Evolutionary conservation across 2,113 vertebrate genomes (phyloP).

Genomic region (Noctilio leporinus): DNA sequence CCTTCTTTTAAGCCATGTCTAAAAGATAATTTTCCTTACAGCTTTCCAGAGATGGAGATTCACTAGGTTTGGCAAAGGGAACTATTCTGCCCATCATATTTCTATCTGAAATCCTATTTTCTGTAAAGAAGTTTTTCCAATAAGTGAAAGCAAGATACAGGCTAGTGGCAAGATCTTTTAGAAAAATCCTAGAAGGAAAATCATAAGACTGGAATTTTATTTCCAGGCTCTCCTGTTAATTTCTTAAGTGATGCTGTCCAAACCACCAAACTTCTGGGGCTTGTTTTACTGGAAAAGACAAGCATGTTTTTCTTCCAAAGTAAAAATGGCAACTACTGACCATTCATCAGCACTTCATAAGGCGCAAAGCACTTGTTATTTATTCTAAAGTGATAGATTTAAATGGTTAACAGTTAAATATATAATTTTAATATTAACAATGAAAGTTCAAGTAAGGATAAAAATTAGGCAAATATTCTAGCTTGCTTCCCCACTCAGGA

Average conservation of each 20-base stretch:
- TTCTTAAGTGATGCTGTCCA: constrained; percentile 20
- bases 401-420: not conserved
- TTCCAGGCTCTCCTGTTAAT: not conserved
- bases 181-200: not conserved
- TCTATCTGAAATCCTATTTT: not conserved
- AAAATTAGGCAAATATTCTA: not conserved
- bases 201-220: not conserved
- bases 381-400: not conserved
- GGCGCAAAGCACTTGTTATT: not conserved
- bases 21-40: not conserved
- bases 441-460: not conserved
- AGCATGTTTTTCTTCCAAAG: not conserved
- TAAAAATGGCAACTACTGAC: not conserved
- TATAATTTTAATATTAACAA: not conserved
- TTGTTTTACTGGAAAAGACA: not conserved
- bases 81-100: not conserved
- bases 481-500: not conserved
- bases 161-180: not conserved
- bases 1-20: not conserved
- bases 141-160: not conserved
- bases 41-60: not conserved
- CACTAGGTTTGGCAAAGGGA: not conserved
- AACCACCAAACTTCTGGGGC: not conserved
- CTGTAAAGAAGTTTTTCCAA: not conserved
- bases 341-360: not conserved